Conservation (phyloP, 2,797 vertebrate genomes). For the Paguma larvata region DNA sequence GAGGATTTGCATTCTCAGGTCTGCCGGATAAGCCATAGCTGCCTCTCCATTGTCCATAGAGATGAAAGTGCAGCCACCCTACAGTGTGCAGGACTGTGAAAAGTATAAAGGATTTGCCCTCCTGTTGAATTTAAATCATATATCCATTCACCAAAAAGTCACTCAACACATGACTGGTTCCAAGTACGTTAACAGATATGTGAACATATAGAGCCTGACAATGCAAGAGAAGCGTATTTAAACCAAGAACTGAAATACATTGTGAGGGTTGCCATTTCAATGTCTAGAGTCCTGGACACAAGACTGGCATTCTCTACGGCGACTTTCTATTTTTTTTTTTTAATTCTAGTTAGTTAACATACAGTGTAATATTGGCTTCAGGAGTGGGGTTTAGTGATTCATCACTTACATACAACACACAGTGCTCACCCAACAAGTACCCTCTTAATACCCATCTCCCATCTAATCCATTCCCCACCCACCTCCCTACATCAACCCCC, state of each 20-base stretch:
- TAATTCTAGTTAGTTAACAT: no score
- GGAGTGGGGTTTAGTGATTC: no score
- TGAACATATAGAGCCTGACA: background rate
- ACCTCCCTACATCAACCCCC: no score
- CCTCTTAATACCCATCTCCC: no score
- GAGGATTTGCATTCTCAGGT: background rate
- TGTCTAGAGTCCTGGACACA: background rate
- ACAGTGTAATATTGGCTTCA: background rate
- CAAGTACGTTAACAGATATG: background rate
- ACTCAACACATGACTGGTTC: background rate
- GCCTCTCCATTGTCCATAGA: background rate
- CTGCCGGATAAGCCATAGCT: background rate
- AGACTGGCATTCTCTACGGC: background rate
- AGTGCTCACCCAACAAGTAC: no score
- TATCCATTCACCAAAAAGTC: background rate
- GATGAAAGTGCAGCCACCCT: background rate
- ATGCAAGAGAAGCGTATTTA: background rate
- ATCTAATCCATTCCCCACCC: no score
- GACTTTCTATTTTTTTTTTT: no score
- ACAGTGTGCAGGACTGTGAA: background rate
- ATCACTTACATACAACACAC: no score
- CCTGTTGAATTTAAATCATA: background rate
- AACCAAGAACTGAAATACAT: background rate
- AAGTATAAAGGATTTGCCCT: background rate
- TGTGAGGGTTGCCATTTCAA: background rate